Percentiles rank a stretch among this genome's conserved stretches.
phyloP scores from a whole-genome alignment of 1,140 invertebrate genomes.

The Drosophila pandora region DNA sequence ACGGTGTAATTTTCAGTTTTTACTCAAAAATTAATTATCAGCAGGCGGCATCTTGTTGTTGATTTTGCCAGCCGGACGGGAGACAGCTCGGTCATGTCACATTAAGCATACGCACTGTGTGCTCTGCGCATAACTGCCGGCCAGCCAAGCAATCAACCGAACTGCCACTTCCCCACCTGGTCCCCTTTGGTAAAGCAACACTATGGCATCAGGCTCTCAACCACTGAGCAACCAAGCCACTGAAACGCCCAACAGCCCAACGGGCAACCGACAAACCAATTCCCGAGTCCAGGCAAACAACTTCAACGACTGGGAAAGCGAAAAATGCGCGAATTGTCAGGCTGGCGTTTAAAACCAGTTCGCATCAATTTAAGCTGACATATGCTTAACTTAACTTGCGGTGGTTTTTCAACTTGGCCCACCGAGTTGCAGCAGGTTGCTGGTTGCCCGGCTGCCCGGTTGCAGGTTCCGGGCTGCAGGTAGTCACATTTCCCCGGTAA shows the following conservation, averaged over 20 bases:
- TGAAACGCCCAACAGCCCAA: slow-evolving; percentile 3
- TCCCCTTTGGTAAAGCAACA: neutral
- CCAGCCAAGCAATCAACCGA: slow-evolving; percentile 44
- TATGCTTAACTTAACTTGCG: slow-evolving; percentile 80
- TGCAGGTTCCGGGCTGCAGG: slow-evolving; percentile 2
- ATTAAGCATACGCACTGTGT: slow-evolving; percentile 77
- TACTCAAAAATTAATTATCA: slow-evolving; percentile 75
- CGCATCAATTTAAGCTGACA: slow-evolving; percentile 75
- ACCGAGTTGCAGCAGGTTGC: slow-evolving; percentile 53
- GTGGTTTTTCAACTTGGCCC: slow-evolving; percentile 75
- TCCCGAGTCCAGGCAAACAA: slow-evolving; percentile 49
- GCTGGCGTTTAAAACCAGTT: slow-evolving; percentile 75
- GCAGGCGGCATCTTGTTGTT: slow-evolving; percentile 47
- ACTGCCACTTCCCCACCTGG: slow-evolving; percentile 14
- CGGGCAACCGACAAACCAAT: slow-evolving; percentile 51
- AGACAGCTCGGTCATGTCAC: slow-evolving; percentile 57
- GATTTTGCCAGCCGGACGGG: slow-evolving; percentile 39
- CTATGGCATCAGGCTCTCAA: neutral
- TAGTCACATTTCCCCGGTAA: neutral
- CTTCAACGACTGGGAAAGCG: slow-evolving; percentile 20
- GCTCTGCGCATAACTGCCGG: slow-evolving; percentile 60
- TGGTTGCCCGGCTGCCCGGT: slow-evolving; percentile 7
- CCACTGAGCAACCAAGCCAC: neutral
- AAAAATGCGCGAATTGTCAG: slow-evolving; percentile 66
- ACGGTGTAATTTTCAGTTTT: slow-evolving; percentile 58